Evolutionary conservation across 2,888 invertebrate genomes (phyloP).

Genomic region (Ceraclea dissimilis): DNA sequence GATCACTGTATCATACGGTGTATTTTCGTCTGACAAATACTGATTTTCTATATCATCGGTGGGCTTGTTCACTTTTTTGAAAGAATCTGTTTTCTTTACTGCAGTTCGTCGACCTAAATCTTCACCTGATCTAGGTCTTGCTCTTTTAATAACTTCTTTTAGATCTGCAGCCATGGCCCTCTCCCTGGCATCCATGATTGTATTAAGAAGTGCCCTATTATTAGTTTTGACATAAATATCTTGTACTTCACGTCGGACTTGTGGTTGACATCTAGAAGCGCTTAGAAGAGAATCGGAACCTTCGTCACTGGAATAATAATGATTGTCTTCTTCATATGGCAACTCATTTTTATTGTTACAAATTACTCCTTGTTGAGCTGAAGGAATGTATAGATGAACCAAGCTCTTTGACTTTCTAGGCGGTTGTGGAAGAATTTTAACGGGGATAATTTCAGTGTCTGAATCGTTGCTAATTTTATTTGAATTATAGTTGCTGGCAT

Average conservation of each 20-base stretch:
- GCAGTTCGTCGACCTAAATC: slow-evolving; percentile 31
- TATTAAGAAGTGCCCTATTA: slow-evolving; percentile 52
- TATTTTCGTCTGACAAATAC: slow-evolving; percentile 45
- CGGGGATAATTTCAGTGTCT: slow-evolving; percentile 68
- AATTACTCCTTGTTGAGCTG: slow-evolving; percentile 50
- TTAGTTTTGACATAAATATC: slow-evolving; percentile 30
- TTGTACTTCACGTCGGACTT: slow-evolving; percentile 33
- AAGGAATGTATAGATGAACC: slow-evolving; percentile 58
- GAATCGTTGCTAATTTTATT: slow-evolving; percentile 43
- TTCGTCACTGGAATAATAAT: slow-evolving; percentile 55
- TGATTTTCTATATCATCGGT: slow-evolving; percentile 55
- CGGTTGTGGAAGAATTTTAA: slow-evolving; percentile 72
- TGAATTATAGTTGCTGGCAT: slow-evolving; percentile 37
- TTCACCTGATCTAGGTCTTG: slow-evolving; percentile 37
- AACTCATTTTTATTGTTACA: slow-evolving; percentile 48
- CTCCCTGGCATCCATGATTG: slow-evolving; percentile 47
- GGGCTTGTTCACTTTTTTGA: slow-evolving; percentile 36
- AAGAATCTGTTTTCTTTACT: slow-evolving; percentile 45
- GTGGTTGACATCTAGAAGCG: slow-evolving; percentile 46
- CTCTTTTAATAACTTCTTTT: slow-evolving; percentile 31
- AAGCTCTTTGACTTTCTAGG: slow-evolving; percentile 68
- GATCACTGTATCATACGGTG: slow-evolving; percentile 29
- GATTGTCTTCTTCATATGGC: slow-evolving; percentile 50
- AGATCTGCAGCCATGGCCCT: slow-evolving; percentile 31
- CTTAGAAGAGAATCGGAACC: slow-evolving; percentile 65